Base-by-base conservation (phyloP, 2,888 invertebrate species). In the Lasioglossum oenotherae region DNA sequence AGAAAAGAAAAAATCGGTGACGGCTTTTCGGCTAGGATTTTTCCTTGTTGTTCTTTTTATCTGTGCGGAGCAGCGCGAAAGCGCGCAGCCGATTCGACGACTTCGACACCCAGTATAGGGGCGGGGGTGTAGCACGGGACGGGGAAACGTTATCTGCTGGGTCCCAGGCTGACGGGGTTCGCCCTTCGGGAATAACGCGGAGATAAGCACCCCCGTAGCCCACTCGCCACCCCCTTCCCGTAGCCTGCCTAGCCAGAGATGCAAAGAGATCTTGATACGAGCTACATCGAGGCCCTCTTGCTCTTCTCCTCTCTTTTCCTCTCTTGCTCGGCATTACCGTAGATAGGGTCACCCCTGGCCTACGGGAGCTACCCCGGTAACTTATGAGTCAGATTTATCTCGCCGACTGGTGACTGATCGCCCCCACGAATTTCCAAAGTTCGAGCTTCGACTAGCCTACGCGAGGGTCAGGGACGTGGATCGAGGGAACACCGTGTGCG, bases 311-410 rank as follows among this genome's bases (percentile, higher is more conserved):
- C 81, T 81, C 89, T 85, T 80, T 80, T 89, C 91, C 89, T 88
- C 89, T 74, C 60, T 74, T 76, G 60, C 75, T 78, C 85, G 88
- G 89, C 79, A 72, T 84, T 81, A 88, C 84, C 85, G 79, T 86
- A 91, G 93, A 92, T 92, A 92, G 84, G 83, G 80, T 85, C 86
- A 89, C 90, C 88, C 91, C 86, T 88, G 88, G 92, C 91, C 93
- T 91, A 89, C 91, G 92, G 91, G 88, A 90, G 91, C 88, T 85
- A 69, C 82, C 92, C 91, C 91, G 90, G 90, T 94, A 93, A 94
- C 94, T 94, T 94, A 94, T 94, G 94, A 94, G 92, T 94, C 94
- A 94, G 94, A 95, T 95, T 94, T 95, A 95, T 95, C 94, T 94
- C 91, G 64, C 80, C 86, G 92, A 92, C 92, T 87, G 90, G 92